Percentiles rank a stretch among this genome's conserved stretches.
Conservation (phyloP, 2,888 invertebrate species). For the Drosophila borborema region DNA sequence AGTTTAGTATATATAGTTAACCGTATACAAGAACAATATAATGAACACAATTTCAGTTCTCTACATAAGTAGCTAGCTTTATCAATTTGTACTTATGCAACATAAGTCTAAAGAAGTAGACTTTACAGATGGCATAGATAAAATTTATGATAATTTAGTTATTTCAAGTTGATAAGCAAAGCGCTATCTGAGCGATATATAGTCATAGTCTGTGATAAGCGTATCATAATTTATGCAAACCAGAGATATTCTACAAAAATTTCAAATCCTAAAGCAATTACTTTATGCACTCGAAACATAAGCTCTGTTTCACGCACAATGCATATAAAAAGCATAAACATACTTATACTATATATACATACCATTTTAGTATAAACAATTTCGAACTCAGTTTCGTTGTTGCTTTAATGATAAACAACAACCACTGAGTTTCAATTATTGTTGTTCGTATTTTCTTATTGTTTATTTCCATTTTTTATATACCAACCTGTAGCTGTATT, state of each 20-base stretch:
- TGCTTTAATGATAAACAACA: not conserved
- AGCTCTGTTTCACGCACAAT: not conserved
- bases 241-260: not conserved
- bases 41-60: not conserved
- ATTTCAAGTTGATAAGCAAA: slow-evolving; percentile 38
- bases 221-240: slow-evolving; percentile 17
- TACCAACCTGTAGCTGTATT: slow-evolving; percentile 30
- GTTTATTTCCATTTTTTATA: not conserved
- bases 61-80: not conserved
- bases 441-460: slow-evolving; percentile 11
- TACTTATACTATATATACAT: not conserved
- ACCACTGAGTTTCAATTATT: not conserved
- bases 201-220: slow-evolving; percentile 13
- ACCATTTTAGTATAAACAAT: not conserved
- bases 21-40: not conserved
- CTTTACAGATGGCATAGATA: slow-evolving; percentile 9
- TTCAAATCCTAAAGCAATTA: slow-evolving; percentile 1
- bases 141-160: slow-evolving; percentile 18
- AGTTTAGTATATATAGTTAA: not conserved
- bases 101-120: slow-evolving; percentile 6
- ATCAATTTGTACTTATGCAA: not conserved
- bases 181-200: slow-evolving; percentile 8
- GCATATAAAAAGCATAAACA: slow-evolving; percentile 1
- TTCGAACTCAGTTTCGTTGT: not conserved
- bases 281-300: not conserved